These are phyloP conservation scores for Ceratosolen solmsi DNA, from an alignment of 1,140 invertebrate genomes.

Conservation along the genomic window DNA sequence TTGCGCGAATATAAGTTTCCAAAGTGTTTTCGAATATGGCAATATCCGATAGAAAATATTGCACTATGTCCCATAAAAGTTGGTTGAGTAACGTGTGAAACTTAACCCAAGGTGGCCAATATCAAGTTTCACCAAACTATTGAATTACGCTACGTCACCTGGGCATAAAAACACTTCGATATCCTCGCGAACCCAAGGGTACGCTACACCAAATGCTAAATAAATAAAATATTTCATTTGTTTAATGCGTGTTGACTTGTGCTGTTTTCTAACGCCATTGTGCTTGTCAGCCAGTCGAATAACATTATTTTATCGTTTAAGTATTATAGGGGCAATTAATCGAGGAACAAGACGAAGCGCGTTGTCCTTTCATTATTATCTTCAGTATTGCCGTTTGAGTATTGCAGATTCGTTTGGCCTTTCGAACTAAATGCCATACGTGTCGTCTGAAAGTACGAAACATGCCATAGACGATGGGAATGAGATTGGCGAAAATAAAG, in stretches of 20 bases:
- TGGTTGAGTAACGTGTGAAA: not conserved
- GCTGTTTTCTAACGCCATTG: too few relatives aligned
- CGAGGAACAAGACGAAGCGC: too few relatives aligned
- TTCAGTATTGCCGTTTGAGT: too few relatives aligned
- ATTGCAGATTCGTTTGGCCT: too few relatives aligned
- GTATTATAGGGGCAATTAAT: too few relatives aligned
- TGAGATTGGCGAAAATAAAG: slow-evolving; percentile 7
- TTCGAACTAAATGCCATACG: too few relatives aligned
- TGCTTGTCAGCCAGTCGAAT: too few relatives aligned
- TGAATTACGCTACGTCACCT: slow-evolving; percentile 21
- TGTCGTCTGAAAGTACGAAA: not conserved
- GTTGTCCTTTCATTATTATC: not conserved
- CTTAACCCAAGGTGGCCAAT: slow-evolving; percentile 11
- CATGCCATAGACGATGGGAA: not conserved
- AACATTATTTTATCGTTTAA: too few relatives aligned
- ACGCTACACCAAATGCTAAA: not conserved
- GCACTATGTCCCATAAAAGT: not conserved
- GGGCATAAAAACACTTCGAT: slow-evolving; percentile 1
- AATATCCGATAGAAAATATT: slow-evolving; percentile 14
- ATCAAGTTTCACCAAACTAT: slow-evolving; percentile 35
- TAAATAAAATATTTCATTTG: not conserved
- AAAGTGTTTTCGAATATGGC: not conserved
- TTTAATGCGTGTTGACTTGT: too few relatives aligned
- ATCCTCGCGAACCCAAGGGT: slow-evolving; percentile 6
- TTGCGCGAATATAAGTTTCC: not conserved